These are phyloP conservation scores for Papio anubis DNA, from an alignment of 2,113 vertebrate genomes.

Conservation along the genomic window DNA sequence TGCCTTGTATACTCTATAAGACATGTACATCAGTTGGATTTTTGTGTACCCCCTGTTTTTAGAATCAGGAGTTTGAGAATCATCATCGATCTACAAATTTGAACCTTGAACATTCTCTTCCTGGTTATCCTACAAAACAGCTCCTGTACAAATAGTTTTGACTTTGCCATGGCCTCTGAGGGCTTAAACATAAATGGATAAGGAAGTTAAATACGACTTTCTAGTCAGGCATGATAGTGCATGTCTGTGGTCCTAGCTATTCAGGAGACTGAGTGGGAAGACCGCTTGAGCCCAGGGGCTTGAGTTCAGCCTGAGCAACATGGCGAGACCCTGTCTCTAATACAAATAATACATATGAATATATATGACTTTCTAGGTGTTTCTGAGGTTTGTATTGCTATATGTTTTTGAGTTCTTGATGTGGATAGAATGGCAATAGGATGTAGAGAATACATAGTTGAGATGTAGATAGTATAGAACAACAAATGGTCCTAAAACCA, in stretches of 20 bases:
- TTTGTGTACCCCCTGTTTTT: neutral
- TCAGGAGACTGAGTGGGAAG: neutral
- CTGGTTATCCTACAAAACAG: neutral
- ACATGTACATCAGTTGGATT: fast-evolving
- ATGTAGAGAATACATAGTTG: neutral
- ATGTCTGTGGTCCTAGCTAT: too few relatives aligned
- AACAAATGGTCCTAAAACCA: neutral
- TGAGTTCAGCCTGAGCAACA: too few relatives aligned
- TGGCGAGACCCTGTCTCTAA: too few relatives aligned
- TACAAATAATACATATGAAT: neutral
- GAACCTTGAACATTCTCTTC: neutral
- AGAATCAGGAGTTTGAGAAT: neutral
- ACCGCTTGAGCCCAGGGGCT: neutral
- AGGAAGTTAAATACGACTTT: neutral
- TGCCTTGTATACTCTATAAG: neutral
- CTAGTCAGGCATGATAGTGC: neutral
- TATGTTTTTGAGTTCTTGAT: neutral
- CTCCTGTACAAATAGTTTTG: neutral
- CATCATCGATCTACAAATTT: neutral
- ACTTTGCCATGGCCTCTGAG: neutral
- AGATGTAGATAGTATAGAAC: neutral
- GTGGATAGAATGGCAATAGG: neutral
- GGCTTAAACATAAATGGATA: neutral
- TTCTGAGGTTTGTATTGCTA: neutral
- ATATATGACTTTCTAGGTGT: neutral